Conservation (phyloP, 2,113 vertebrate species). For the Hyla sarda region DNA sequence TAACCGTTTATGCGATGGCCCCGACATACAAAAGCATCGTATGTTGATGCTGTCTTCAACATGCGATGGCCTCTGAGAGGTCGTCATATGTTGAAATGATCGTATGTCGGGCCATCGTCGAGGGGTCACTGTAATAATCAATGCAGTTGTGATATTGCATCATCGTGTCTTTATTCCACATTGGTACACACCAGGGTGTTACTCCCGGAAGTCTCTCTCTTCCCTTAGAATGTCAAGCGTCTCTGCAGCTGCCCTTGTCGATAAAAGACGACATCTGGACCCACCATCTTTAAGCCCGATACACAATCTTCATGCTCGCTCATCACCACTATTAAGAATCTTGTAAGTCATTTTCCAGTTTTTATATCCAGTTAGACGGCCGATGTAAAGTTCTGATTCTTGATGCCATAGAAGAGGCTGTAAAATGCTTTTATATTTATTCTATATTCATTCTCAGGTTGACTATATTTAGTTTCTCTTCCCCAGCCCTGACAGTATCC, state of each 20-base stretch:
- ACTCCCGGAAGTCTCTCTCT: conserved; percentile 35
- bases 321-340: neutral
- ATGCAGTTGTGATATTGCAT: too few relatives aligned
- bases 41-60: too few relatives aligned
- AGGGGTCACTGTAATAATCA: too few relatives aligned
- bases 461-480: neutral
- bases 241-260: neutral
- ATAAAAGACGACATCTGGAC: neutral
- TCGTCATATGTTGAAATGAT: too few relatives aligned
- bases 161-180: neutral
- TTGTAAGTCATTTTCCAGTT: too few relatives aligned
- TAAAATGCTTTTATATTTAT: too few relatives aligned
- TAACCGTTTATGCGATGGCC: too few relatives aligned
- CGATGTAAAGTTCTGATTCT: too few relatives aligned
- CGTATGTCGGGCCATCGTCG: too few relatives aligned
- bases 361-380: too few relatives aligned
- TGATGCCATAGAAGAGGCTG: neutral
- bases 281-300: neutral
- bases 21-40: too few relatives aligned
- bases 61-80: too few relatives aligned
- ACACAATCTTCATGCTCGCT: neutral
- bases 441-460: neutral
- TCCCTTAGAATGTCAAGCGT: conserved; percentile 22
- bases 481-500: neutral
- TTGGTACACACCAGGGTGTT: neutral